Evolutionary conservation across 2,888 invertebrate genomes (phyloP).

Genomic region (Parelbella ahira): DNA sequence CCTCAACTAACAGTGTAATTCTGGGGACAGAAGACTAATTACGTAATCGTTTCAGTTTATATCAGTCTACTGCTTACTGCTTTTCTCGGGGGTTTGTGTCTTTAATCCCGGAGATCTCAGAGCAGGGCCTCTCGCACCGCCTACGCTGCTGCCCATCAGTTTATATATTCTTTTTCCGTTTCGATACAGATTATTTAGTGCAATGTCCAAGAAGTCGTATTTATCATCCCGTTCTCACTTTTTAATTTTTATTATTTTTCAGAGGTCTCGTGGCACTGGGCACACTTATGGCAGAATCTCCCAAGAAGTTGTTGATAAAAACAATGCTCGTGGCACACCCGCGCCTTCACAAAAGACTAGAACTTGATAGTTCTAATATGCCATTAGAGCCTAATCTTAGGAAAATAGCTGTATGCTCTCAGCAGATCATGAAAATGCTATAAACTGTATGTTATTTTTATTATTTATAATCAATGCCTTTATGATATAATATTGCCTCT

Average conservation of each 20-base stretch:
- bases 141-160: no score
- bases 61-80: no score
- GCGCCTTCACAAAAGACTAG: conserved; percentile 59
- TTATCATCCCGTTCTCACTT: no score
- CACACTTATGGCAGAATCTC: conserved; percentile 81
- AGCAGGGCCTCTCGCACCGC: no score
- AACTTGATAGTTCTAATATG: conserved; percentile 49
- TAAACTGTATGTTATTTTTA: conserved; percentile 40
- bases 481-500: conserved; percentile 2
- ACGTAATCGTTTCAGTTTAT: no score
- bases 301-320: conserved; percentile 60
- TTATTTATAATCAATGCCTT: background rate
- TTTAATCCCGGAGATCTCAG: no score
- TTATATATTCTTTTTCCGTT: no score
- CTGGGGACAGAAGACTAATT: no score
- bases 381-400: conserved; percentile 48
- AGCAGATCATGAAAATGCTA: conserved; percentile 66
- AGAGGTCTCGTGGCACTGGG: conserved; percentile 89
- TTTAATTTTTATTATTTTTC: conserved; percentile 30
- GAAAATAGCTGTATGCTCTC: conserved; percentile 61
- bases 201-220: no score
- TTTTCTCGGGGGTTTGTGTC: no score
- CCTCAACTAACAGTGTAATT: no score
- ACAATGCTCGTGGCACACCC: conserved; percentile 58
- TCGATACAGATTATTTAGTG: no score